A percentile compares a stretch with the other conserved stretches of the same genome.
These are phyloP conservation scores for Rhysida immarginata DNA, from an alignment of 1,140 invertebrate species.

Conservation along the genomic window DNA sequence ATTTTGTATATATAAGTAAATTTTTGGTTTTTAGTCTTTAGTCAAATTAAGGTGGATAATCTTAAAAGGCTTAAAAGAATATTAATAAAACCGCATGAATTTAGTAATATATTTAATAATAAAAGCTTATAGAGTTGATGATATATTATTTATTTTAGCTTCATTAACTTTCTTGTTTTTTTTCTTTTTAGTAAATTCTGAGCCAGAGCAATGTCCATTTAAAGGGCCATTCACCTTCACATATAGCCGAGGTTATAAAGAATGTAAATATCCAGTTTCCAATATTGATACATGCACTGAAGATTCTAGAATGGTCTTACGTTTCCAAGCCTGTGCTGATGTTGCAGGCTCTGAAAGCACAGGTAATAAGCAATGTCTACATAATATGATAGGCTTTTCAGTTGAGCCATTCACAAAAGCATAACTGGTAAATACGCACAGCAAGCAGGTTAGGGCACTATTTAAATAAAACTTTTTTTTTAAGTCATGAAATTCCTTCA, in stretches of 20 bases:
- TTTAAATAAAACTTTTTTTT: background rate
- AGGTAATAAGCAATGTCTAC: too few relatives aligned
- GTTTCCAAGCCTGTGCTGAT: slow-evolving; percentile 83
- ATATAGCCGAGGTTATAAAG: slow-evolving; percentile 33
- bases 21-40: too few relatives aligned
- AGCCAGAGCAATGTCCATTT: slow-evolving; percentile 28
- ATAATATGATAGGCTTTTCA: too few relatives aligned
- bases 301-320: slow-evolving; percentile 57
- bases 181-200: slow-evolving; percentile 23
- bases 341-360: slow-evolving; percentile 50
- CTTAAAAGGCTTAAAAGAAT: too few relatives aligned
- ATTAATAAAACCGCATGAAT: too few relatives aligned
- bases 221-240: slow-evolving; percentile 25
- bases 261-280: slow-evolving; percentile 55
- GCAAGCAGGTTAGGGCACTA: background rate
- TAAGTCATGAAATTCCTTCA: background rate
- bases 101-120: too few relatives aligned
- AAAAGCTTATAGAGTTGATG: too few relatives aligned
- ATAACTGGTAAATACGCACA: background rate
- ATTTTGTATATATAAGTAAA: too few relatives aligned
- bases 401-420: too few relatives aligned
- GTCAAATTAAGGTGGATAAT: too few relatives aligned
- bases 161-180: background rate
- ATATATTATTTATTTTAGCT: too few relatives aligned
- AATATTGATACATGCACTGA: slow-evolving; percentile 67